These are phyloP conservation scores for Limnephilus lunatus DNA, from an alignment of 2,888 invertebrate species.

Conservation along the genomic window DNA sequence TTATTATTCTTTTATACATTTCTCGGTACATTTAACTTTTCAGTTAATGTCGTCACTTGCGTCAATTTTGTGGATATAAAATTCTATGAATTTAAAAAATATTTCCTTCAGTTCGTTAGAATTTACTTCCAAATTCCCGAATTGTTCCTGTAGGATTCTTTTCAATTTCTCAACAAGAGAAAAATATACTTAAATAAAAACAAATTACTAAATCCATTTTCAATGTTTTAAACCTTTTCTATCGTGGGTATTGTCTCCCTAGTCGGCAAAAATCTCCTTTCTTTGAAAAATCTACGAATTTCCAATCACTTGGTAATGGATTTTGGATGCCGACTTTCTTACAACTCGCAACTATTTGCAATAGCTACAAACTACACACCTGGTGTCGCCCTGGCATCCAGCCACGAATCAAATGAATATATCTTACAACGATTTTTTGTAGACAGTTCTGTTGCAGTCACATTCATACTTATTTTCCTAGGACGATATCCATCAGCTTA, in stretches of 20 bases:
- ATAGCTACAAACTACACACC: neutral
- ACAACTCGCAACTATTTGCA: neutral
- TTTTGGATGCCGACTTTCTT: constrained; percentile 5
- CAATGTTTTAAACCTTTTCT: neutral
- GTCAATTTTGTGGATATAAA: no score
- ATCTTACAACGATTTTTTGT: neutral
- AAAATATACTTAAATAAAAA: no score
- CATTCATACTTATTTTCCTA: neutral
- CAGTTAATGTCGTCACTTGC: no score
- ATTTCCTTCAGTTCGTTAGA: no score
- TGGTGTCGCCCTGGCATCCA: neutral
- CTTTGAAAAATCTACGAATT: neutral
- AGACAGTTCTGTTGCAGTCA: neutral
- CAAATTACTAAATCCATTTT: no score
- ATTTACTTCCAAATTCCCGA: no score
- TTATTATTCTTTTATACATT: no score
- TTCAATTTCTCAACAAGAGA: no score
- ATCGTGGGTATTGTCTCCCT: neutral
- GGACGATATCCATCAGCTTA: neutral
- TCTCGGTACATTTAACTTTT: no score
- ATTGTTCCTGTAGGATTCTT: no score
- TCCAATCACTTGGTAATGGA: constrained; percentile 10
- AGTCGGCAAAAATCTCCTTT: neutral
- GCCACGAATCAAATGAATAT: neutral
- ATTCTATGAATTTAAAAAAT: no score